Conservation (phyloP, 2,797 vertebrate genomes). For the Petrocephalus sullivani region DNA sequence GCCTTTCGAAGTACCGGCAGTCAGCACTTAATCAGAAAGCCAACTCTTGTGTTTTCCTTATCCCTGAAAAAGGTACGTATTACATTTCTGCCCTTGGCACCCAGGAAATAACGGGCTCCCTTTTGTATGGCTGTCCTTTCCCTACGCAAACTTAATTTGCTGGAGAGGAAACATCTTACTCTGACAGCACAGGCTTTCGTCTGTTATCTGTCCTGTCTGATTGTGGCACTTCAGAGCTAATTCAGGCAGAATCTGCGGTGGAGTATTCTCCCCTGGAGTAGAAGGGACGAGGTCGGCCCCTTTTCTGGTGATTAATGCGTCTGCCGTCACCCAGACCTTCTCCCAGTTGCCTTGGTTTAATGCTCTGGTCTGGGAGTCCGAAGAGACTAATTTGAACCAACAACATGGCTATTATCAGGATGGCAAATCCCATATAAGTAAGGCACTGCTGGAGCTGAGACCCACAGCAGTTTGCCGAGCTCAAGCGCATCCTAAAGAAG, state of each 20-base stretch:
- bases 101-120: slow-evolving; percentile 15
- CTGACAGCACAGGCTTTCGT: not conserved
- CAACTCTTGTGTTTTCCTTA: slow-evolving; percentile 12
- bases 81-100: slow-evolving; percentile 17
- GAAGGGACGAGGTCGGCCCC: not conserved
- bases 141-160: slow-evolving; percentile 22
- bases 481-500: not conserved
- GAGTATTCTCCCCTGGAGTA: not conserved
- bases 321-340: not conserved
- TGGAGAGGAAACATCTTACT: slow-evolving; percentile 7
- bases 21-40: not conserved
- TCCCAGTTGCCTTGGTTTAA: not conserved
- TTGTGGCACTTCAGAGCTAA: not conserved
- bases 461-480: not conserved
- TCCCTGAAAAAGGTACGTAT: slow-evolving; percentile 5
- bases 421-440: not conserved
- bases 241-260: not conserved
- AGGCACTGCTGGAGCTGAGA: not conserved
- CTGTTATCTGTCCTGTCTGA: not conserved
- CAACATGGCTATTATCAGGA: not conserved
- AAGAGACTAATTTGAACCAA: slow-evolving; percentile 3
- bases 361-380: not conserved
- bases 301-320: not conserved
- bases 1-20: not conserved
- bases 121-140: slow-evolving; percentile 27